phyloP scores from a whole-genome alignment of 2,797 vertebrate species.

The Dicrostonyx torquatus region DNA sequence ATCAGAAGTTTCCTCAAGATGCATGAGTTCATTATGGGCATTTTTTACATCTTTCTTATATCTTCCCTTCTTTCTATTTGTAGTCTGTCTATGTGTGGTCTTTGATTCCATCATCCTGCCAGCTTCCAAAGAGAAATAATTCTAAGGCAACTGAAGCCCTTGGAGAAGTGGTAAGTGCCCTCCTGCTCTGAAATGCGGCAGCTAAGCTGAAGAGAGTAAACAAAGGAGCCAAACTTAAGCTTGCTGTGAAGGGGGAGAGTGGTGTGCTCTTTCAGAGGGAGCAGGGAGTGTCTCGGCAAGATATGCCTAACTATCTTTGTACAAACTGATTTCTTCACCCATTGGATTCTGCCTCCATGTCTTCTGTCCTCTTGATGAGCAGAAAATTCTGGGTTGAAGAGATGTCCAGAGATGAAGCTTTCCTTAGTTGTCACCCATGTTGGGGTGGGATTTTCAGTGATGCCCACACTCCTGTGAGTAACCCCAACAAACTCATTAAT shows the following conservation, averaged over 20 bases:
- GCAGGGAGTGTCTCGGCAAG: no score
- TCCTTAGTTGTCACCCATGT: no score
- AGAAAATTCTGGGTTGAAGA: background rate
- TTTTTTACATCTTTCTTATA: slow-evolving; percentile 85
- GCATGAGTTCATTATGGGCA: slow-evolving; percentile 89
- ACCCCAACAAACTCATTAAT: no score
- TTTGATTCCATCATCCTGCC: slow-evolving; percentile 50
- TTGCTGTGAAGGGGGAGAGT: background rate
- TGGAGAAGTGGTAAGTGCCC: background rate
- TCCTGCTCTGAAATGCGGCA: background rate
- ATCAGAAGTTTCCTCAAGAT: slow-evolving; percentile 94
- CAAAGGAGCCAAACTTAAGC: background rate
- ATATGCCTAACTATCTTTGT: background rate
- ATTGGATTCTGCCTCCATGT: background rate
- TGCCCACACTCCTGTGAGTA: no score
- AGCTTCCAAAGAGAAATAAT: slow-evolving; percentile 32
- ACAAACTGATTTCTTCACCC: background rate
- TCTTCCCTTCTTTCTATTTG: slow-evolving; percentile 80
- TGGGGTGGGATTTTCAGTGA: no score
- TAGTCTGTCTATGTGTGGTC: slow-evolving; percentile 71
- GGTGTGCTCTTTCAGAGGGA: background rate
- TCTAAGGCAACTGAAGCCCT: background rate
- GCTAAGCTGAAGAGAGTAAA: background rate
- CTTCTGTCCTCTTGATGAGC: background rate
- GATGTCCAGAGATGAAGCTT: no score